Conservation (phyloP, 2,888 invertebrate species). For the Phrixothrix hirtus region DNA sequence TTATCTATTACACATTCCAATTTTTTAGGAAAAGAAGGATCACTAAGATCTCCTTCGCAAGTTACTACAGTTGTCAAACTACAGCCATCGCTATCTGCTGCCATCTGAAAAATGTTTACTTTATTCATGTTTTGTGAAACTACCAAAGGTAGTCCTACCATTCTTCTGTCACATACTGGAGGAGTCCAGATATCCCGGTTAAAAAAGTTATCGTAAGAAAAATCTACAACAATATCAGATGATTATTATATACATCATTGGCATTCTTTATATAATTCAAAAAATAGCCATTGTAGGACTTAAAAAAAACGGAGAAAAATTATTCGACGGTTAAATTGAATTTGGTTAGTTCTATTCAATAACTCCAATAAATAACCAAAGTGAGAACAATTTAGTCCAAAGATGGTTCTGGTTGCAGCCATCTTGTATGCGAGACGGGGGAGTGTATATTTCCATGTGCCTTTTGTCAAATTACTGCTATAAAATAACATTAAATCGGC, state of each 20-base stretch:
- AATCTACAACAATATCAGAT: conserved; percentile 16
- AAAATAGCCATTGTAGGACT: not conserved
- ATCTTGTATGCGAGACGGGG: conserved; percentile 57
- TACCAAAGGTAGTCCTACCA: too few relatives aligned
- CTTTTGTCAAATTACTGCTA: conserved; percentile 49
- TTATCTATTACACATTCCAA: conserved; percentile 77
- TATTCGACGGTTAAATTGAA: too few relatives aligned
- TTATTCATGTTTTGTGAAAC: not conserved
- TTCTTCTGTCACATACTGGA: conserved; percentile 24
- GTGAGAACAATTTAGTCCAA: conserved; percentile 30
- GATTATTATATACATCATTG: not conserved
- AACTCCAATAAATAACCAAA: conserved; percentile 6
- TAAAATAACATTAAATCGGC: conserved; percentile 2
- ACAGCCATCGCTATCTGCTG: conserved; percentile 85
- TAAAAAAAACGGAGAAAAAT: not conserved
- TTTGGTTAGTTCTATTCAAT: not conserved
- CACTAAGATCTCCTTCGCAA: conserved; percentile 87
- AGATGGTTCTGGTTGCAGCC: conserved; percentile 56
- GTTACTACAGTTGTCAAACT: conserved; percentile 81
- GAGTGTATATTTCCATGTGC: conserved; percentile 58
- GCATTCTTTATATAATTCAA: not conserved
- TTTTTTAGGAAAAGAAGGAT: conserved; percentile 82
- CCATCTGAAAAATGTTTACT: conserved; percentile 60
- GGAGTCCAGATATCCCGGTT: conserved; percentile 16
- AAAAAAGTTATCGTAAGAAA: conserved; percentile 13